Evolutionary conservation across 1,140 invertebrate species (phyloP), one percentile per base, ranked within the genome.

Genomic region (Drosophila tani): DNA sequence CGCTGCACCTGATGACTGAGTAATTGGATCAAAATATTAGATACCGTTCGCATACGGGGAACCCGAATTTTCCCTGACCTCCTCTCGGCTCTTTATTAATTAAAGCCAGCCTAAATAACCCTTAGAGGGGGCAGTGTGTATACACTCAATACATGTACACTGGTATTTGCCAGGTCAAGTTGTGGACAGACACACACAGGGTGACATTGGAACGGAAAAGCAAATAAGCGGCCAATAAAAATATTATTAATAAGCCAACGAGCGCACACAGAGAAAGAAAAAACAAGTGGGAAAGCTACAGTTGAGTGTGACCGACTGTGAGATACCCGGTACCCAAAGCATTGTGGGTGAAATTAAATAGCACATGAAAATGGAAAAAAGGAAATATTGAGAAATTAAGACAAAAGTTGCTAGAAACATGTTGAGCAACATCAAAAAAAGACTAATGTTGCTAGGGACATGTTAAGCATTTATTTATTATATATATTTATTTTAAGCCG

Each of bases 151-250:
- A 24, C 21, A 71, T 63, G 19, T 19, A 38, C 51, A n/a, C 35
- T 40, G 35, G 63, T 53, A 17, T 65, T 76, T 74, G 82, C 49
- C 60, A 38, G 60, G 49, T 55, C 53, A 68, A 67, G 64, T 66
- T 68, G 63, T 53, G 49, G 17, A 57, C 47, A 43, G 38, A 60
- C 62, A 56, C 43, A 57, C 38, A 58, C 17, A 45, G n/a, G 49
- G 35, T 43, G 32, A 35, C 32, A 35, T 11, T 51, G 51, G 9
- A 2, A 11, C 46, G 29, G 24, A 19, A 81, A 87, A 77, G 81
- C 85, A 90, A 88, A 88, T 84, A 90, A 79, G 81, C 78, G 84
- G 69, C 69, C 78, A 90, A 85, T 88, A 88, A 90, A 88, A 88
- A 75, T 90, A 88, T 88, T 88, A 90, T 84, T 88, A 88, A 70